These are phyloP conservation scores for Salarias fasciatus DNA, from an alignment of 2,797 vertebrate species.

Conservation along the genomic window DNA sequence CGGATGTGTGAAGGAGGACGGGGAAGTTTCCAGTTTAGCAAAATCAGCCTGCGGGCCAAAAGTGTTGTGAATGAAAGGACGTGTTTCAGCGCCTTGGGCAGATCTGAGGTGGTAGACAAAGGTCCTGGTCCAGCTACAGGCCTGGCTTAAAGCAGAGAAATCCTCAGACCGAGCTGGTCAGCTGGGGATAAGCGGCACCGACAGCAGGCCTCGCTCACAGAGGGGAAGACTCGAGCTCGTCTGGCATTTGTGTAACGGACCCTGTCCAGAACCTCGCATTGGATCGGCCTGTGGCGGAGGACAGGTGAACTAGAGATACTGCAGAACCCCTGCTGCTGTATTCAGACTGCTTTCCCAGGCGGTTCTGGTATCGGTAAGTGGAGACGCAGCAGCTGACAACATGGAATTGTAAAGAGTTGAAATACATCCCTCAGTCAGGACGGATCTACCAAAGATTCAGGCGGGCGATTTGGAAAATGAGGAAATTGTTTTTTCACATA, in stretches of 20 bases:
- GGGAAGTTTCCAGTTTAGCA: background rate
- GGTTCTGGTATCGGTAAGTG: background rate
- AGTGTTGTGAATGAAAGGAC: too few species aligned
- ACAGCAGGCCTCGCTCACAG: background rate
- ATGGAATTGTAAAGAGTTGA: too few species aligned
- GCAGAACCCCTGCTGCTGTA: background rate
- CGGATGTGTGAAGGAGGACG: background rate
- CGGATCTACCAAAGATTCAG: too few species aligned
- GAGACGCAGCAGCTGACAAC: too few species aligned
- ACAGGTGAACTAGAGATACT: background rate
- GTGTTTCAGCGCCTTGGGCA: background rate
- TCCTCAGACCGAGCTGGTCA: too few species aligned
- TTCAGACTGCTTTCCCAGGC: background rate
- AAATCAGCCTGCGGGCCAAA: background rate
- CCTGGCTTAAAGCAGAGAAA: too few species aligned
- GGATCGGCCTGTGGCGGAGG: too few species aligned
- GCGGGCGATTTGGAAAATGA: too few species aligned
- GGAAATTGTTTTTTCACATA: too few species aligned
- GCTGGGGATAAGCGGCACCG: background rate
- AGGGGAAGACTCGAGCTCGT: background rate
- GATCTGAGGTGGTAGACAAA: background rate
- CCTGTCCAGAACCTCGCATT: too few species aligned
- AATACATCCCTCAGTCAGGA: background rate
- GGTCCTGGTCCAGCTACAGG: too few species aligned
- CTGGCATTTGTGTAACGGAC: background rate